Evolutionary conservation across 1,140 invertebrate species (phyloP), one percentile per base, ranked within the genome.

Genomic region (Heliconius nattereri): DNA sequence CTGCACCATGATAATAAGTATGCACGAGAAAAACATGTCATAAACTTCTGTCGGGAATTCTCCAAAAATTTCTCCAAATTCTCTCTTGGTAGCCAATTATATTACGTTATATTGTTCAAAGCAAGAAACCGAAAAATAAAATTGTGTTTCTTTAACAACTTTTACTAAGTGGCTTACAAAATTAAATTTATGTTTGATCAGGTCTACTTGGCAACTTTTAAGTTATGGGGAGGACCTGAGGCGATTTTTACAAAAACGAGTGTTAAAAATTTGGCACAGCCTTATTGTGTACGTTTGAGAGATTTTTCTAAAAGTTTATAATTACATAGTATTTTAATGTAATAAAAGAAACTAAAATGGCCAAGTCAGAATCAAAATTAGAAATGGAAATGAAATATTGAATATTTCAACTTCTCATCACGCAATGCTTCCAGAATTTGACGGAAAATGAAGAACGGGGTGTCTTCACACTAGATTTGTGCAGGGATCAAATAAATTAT

Each of bases 41-140:
- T 23, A 23, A 11, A 9, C 7, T 23, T 57, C 7, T 52, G 7
- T 23, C 11, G 11, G 19, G 54, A 57, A 57, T n/a, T 57, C 7
- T 23, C 3, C 20, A 11, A 57, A 54, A 57, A 57, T 6, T 7
- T 35, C 32, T 35, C 32, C 6, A 35, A 35, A 35, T 35, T 35
- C 32, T 35, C 11, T 29, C 13, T n/a, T 19, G 37, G 23, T 49
- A 79, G 60, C 60, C 45, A 79, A 71, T 75, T 75, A 71, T 54
- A 75, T 79, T 75, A 79, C 40, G 45, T 40, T 49, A 70, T 23
- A 32, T 75, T 73, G 26, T 11, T 66, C 49, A 71, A 71, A 57
- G 57, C 71, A 71, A 75, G 45, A 45, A 75, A 75, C 29, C 32
- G 40, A 79, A 71, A 75, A 75, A 78, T 78, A 79, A 75, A 79